Conservation (phyloP, 2,113 vertebrate genomes). For the Acanthisitta chloris region DNA sequence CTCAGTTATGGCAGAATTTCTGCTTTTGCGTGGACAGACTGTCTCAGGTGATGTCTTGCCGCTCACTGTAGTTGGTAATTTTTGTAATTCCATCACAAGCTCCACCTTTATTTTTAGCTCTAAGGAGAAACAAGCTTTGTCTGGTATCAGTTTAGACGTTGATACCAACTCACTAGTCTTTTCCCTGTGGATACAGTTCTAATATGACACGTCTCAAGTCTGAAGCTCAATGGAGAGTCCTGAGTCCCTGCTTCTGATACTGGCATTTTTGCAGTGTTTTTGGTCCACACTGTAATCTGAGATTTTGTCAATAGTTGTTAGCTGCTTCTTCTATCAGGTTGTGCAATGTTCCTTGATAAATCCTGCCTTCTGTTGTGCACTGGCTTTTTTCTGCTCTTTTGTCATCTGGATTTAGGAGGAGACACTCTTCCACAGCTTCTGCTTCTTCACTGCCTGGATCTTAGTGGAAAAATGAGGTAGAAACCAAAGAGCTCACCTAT, state of each 20-base stretch:
- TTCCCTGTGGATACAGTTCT: not conserved
- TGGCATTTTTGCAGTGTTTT: not conserved
- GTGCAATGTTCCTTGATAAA: fast-evolving
- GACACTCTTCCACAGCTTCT: not conserved
- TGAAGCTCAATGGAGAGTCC: not conserved
- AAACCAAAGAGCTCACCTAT: not conserved
- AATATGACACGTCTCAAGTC: not conserved
- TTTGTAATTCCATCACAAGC: not conserved
- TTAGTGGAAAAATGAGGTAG: not conserved
- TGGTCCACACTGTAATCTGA: not conserved
- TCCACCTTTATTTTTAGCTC: not conserved
- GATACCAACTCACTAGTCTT: not conserved
- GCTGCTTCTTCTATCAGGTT: not conserved
- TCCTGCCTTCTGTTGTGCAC: not conserved
- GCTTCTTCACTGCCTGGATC: not conserved
- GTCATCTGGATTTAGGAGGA: not conserved
- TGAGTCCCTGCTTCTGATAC: not conserved
- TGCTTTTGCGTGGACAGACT: not conserved
- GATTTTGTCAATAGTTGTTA: not conserved
- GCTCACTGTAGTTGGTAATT: not conserved
- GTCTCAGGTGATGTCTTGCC: not conserved
- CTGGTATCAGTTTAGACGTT: not conserved
- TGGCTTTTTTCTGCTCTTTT: not conserved
- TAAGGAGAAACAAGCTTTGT: not conserved
- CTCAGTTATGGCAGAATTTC: not conserved